A percentile compares a stretch with the other conserved stretches of the same genome.
phyloP scores from a whole-genome alignment of 2,888 invertebrate genomes.

The Dryobota labecula region DNA sequence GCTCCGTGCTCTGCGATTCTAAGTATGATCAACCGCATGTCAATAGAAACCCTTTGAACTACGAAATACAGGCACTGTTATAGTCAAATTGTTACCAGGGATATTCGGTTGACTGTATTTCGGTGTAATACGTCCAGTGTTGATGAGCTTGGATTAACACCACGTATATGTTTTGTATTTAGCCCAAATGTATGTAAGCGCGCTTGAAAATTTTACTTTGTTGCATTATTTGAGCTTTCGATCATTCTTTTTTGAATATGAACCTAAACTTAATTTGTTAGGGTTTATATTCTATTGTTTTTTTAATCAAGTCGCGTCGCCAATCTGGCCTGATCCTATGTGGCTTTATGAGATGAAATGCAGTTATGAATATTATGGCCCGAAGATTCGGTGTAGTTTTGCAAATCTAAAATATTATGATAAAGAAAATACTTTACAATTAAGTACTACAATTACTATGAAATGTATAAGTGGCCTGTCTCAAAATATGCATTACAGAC shows the following conservation, averaged over 20 bases:
- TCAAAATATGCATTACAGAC: constrained; percentile 27
- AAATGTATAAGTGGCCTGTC: constrained; percentile 45
- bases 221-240: constrained; percentile 22
- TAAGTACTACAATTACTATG: constrained; percentile 17
- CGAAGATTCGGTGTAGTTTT: constrained; percentile 44
- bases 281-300: constrained; percentile 20
- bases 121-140: constrained; percentile 36
- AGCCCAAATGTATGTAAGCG: neutral
- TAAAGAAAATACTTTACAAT: constrained; percentile 41
- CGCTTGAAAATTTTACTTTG: constrained; percentile 3
- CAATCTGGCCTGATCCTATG: constrained; percentile 14
- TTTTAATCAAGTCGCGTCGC: constrained; percentile 16
- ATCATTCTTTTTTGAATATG: constrained; percentile 14
- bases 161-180: neutral
- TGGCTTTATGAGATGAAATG: constrained; percentile 18
- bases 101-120: neutral
- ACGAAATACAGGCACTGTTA: neutral
- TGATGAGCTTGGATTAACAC: too few relatives aligned
- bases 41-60: neutral
- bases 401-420: constrained; percentile 26
- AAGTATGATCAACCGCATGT: neutral
- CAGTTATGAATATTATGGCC: constrained; percentile 44
- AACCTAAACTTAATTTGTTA: constrained; percentile 8
- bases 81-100: constrained; percentile 4
- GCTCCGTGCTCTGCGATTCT: neutral